These are phyloP conservation scores for Notamacropus eugenii DNA, from an alignment of 2,797 vertebrate genomes.

Conservation along the genomic window DNA sequence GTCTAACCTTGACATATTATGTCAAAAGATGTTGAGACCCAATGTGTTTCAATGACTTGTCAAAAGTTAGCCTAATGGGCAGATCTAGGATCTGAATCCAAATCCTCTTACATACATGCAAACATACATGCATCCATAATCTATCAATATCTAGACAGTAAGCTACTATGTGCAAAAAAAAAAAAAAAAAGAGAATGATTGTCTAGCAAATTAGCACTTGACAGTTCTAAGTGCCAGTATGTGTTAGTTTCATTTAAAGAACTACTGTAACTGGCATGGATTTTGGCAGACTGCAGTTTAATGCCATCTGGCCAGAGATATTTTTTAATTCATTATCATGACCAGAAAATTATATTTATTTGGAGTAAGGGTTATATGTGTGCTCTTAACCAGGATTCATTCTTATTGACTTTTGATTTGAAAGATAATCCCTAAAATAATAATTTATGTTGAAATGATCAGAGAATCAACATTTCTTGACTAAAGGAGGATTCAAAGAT, in stretches of 20 bases:
- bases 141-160: neutral
- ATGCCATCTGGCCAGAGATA: conserved; percentile 72
- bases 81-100: neutral
- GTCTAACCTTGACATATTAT: neutral
- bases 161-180: neutral
- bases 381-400: conserved; percentile 37
- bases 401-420: neutral
- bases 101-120: neutral
- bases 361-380: conserved; percentile 36
- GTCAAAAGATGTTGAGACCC: neutral
- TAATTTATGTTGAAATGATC: neutral
- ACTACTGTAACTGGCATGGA: conserved; percentile 52
- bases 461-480: neutral
- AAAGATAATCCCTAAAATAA: conserved; percentile 17
- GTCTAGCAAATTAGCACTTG: conserved; percentile 70
- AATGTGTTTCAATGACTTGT: neutral
- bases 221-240: conserved; percentile 57
- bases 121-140: too few species aligned
- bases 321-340: conserved; percentile 65
- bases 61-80: neutral
- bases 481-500: neutral
- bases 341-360: conserved; percentile 19
- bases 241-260: conserved; percentile 64
- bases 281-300: conserved; percentile 70
- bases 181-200: neutral